Evolutionary conservation across 2,888 invertebrate genomes (phyloP).

Genomic region (Hypsopygia costalis): DNA sequence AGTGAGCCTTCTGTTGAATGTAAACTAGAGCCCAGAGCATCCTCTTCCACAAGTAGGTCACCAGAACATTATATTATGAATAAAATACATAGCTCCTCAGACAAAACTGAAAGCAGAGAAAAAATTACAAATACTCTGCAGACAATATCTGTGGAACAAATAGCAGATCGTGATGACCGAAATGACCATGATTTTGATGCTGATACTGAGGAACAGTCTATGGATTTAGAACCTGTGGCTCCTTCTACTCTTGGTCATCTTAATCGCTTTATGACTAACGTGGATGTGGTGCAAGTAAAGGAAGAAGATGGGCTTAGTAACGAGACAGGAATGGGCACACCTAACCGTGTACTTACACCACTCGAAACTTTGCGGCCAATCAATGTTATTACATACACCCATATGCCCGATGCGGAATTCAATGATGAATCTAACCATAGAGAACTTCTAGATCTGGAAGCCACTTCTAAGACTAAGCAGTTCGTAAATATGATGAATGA

Average conservation of each 20-base stretch:
- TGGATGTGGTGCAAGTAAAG: constrained; percentile 52
- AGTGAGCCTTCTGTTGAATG: constrained; percentile 23
- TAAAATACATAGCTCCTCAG: constrained; percentile 39
- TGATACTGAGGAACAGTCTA: constrained; percentile 60
- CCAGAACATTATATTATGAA: constrained; percentile 57
- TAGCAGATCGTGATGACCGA: constrained; percentile 38
- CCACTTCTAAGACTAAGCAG: constrained; percentile 64
- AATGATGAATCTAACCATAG: constrained; percentile 64
- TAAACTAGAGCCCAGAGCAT: constrained; percentile 36
- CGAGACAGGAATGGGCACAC: constrained; percentile 36
- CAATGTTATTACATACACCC: constrained; percentile 63
- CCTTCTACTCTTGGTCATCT: constrained; percentile 36
- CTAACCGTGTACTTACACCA: constrained; percentile 40
- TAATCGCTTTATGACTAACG: constrained; percentile 31
- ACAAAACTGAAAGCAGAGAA: constrained; percentile 31
- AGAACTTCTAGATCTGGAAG: constrained; percentile 62
- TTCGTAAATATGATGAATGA: constrained; percentile 74
- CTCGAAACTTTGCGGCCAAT: constrained; percentile 62
- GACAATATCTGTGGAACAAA: constrained; percentile 53
- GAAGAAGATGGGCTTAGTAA: constrained; percentile 60
- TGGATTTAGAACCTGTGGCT: constrained; percentile 59
- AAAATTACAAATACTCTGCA: constrained; percentile 32
- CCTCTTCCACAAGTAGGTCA: constrained; percentile 45
- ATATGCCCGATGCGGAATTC: constrained; percentile 52
- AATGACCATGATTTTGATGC: constrained; percentile 53